Evolutionary conservation across 37 sponge, comb jelly and placozoan genomes (phyloP), one percentile per base, ranked within the genome.

Genomic region (Chondrilla cf. caribensis): DNA sequence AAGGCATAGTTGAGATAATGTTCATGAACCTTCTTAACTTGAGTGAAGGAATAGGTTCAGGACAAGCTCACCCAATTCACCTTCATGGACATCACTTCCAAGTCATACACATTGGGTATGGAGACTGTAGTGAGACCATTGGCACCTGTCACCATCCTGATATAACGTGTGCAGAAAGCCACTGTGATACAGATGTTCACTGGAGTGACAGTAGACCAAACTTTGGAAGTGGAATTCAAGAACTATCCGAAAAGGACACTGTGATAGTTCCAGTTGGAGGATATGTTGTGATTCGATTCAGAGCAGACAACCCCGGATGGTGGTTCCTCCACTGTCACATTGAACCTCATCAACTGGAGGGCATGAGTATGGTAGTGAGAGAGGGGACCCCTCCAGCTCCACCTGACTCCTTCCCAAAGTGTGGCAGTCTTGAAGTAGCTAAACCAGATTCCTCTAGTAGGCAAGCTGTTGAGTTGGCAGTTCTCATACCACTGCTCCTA

Each of bases 41-140:
- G 17, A 31, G 18, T 37, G 42, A 39, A 11, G 9, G 51, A n/a
- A 6, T 73, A 1, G 41, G n/a, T 24, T 21, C 24, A 22, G 44
- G 29, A 5, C 31, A 73, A 37, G 76, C 25, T n/a, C 93, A 92
- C 73, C 93, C 93, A 19, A 59, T 92, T 21, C 93, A 92, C 40
- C 58, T 92, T 0, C 93, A 92, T 70, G 93, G 93, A 0, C 89
- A 88, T 70, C 67, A 76, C 32, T 92, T 92, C 65, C 86, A 86
- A 62, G 86, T 92, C 17, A 57, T 88, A 21, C 59, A 85, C 31
- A 71, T 88, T 75, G 89, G 89, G 2, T 86, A 92, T 79, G 86
- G 84, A n/a, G 40, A 33, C 58, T 92, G 88, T 38, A 73, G 15
- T 22, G 15, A 62, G 6, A 43, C 22, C 1, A 40, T 21, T 0